Conservation (phyloP, 2,888 invertebrate species). For the Thymelicus lineola region DNA sequence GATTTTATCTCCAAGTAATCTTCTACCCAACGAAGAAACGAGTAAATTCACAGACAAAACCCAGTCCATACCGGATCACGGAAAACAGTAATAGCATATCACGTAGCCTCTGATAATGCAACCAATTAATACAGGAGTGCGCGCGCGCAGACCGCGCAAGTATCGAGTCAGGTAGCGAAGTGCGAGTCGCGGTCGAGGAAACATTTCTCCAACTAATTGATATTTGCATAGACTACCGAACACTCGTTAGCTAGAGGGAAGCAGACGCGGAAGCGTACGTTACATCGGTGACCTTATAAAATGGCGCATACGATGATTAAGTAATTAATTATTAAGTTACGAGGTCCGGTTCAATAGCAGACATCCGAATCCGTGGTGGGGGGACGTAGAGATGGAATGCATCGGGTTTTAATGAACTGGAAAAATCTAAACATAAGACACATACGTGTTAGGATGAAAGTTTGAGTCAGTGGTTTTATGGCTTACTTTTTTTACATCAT, state of each 20-base stretch:
- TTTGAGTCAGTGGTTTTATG: no score
- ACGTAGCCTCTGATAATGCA: slow-evolving; percentile 56
- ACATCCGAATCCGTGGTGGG: not conserved
- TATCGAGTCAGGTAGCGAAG: slow-evolving; percentile 52
- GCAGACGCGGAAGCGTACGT: slow-evolving; percentile 51
- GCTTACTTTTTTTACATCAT: no score
- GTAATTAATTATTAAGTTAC: slow-evolving; percentile 46
- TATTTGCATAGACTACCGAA: slow-evolving; percentile 61
- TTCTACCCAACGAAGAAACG: not conserved
- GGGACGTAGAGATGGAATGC: not conserved
- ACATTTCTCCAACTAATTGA: slow-evolving; percentile 68
- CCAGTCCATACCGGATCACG: not conserved
- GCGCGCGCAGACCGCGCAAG: slow-evolving; percentile 45
- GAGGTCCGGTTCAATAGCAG: slow-evolving; percentile 13
- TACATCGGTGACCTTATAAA: slow-evolving; percentile 54
- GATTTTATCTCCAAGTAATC: no score
- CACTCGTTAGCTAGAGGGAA: slow-evolving; percentile 48
- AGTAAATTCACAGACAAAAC: not conserved
- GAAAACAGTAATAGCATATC: slow-evolving; percentile 56
- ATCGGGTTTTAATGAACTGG: not conserved
- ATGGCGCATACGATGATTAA: slow-evolving; percentile 44
- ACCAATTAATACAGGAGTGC: slow-evolving; percentile 57
- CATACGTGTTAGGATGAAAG: no score
- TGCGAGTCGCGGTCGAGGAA: slow-evolving; percentile 47
- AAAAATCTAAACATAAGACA: not conserved